Percentiles rank a stretch among this genome's conserved stretches.
Conservation (phyloP, 2,888 invertebrate genomes). For the Drosophila mayaguana region DNA sequence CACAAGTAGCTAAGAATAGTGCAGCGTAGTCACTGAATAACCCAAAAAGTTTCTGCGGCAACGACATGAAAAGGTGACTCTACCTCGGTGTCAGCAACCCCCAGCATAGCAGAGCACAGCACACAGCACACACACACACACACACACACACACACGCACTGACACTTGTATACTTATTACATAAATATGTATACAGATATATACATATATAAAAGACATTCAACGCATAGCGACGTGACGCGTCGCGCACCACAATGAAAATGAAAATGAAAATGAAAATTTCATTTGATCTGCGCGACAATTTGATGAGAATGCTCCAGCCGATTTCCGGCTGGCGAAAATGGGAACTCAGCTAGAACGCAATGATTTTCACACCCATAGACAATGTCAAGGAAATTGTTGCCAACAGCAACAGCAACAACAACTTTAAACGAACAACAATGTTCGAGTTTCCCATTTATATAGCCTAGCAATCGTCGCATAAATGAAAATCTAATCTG, state of each 20-base stretch:
- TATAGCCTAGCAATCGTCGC: not conserved
- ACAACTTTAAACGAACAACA: not conserved
- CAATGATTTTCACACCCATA: slow-evolving; percentile 2
- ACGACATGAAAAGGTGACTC: slow-evolving; percentile 67
- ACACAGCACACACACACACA: slow-evolving; percentile 27
- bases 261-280: slow-evolving; percentile 77
- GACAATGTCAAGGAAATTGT: slow-evolving; percentile 27
- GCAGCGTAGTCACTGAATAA: slow-evolving; percentile 66
- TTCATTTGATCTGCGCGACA: slow-evolving; percentile 81
- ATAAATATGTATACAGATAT: slow-evolving; percentile 13
- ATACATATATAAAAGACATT: slow-evolving; percentile 47
- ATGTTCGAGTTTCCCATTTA: not conserved
- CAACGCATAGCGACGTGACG: slow-evolving; percentile 41
- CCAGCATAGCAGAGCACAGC: slow-evolving; percentile 11
- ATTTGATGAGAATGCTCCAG: slow-evolving; percentile 60
- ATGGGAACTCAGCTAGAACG: not conserved
- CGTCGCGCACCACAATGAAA: slow-evolving; percentile 76
- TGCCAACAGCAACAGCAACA: slow-evolving; percentile 25
- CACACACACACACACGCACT: slow-evolving; percentile 23
- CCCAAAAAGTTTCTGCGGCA: slow-evolving; percentile 67
- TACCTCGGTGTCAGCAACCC: slow-evolving; percentile 51
- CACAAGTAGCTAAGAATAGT: slow-evolving; percentile 64
- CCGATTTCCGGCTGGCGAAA: not conserved
- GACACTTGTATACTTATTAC: slow-evolving; percentile 9
- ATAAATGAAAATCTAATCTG: not conserved